Conservation (phyloP, 2,113 vertebrate species). For the Pseudois nayaur region DNA sequence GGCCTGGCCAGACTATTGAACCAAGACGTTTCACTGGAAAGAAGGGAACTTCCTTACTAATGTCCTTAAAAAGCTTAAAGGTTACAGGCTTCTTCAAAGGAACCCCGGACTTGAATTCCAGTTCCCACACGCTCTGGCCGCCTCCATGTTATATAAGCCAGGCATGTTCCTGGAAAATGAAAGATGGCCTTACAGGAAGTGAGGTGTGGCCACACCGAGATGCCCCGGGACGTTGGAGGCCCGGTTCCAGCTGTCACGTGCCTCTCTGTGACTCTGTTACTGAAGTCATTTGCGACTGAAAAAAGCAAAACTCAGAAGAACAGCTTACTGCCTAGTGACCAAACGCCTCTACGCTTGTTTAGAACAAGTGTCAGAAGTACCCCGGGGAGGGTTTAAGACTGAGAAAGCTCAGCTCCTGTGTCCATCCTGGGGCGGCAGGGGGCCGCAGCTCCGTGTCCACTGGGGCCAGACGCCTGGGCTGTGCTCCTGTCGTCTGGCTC, state of each 20-base stretch:
- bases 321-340: neutral
- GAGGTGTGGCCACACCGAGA: neutral
- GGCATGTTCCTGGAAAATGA: neutral
- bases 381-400: neutral
- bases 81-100: neutral
- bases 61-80: neutral
- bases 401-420: accelerated
- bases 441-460: accelerated
- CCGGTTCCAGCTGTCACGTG: neutral
- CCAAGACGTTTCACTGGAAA: neutral
- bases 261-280: neutral
- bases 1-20: neutral
- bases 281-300: neutral
- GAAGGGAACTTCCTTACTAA: neutral
- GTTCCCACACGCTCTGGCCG: accelerated
- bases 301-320: neutral
- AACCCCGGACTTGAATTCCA: neutral
- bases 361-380: too few species aligned
- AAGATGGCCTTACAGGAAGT: neutral
- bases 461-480: accelerated
- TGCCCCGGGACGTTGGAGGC: accelerated
- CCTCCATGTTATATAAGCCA: accelerated
- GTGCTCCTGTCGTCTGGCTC: accelerated
- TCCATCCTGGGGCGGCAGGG: neutral
- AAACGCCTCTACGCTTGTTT: neutral